Conservation (phyloP, 2,797 vertebrate species). For the Novumbra hubbsi region DNA sequence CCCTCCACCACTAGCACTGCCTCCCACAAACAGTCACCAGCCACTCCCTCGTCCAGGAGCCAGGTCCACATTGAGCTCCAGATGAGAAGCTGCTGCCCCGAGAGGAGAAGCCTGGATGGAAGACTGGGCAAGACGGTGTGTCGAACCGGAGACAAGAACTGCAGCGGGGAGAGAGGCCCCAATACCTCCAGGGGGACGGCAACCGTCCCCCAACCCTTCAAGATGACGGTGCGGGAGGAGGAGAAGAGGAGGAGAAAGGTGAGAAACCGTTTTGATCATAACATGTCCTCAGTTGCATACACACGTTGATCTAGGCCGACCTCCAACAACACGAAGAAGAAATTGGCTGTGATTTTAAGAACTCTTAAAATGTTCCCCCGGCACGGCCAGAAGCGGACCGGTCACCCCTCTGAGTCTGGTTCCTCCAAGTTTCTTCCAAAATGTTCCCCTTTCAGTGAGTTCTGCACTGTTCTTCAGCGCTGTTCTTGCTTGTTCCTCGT, state of each 20-base stretch:
- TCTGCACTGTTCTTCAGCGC: no score
- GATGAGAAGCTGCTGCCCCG: not conserved
- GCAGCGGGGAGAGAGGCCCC: not conserved
- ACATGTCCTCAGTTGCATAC: not conserved
- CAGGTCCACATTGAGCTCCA: slow-evolving; percentile 12
- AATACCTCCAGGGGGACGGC: slow-evolving; percentile 72
- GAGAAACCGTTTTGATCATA: not conserved
- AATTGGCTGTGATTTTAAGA: no score
- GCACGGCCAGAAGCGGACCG: no score
- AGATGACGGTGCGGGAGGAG: slow-evolving; percentile 88
- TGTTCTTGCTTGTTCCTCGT: no score
- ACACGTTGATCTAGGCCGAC: no score
- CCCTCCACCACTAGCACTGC: not conserved
- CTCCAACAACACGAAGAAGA: no score
- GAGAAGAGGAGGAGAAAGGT: slow-evolving; percentile 74
- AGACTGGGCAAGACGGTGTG: not conserved
- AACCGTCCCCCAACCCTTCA: slow-evolving; percentile 86
- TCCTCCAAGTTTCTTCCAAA: no score
- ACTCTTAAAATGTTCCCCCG: no score
- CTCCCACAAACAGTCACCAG: not conserved
- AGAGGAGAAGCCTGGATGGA: not conserved
- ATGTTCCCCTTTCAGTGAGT: no score
- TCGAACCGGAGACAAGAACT: not conserved
- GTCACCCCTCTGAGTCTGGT: no score
- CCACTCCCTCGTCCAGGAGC: not conserved